These are phyloP conservation scores for Tetramorium parvispinum DNA, from an alignment of 1,140 invertebrate species.

Conservation along the genomic window DNA sequence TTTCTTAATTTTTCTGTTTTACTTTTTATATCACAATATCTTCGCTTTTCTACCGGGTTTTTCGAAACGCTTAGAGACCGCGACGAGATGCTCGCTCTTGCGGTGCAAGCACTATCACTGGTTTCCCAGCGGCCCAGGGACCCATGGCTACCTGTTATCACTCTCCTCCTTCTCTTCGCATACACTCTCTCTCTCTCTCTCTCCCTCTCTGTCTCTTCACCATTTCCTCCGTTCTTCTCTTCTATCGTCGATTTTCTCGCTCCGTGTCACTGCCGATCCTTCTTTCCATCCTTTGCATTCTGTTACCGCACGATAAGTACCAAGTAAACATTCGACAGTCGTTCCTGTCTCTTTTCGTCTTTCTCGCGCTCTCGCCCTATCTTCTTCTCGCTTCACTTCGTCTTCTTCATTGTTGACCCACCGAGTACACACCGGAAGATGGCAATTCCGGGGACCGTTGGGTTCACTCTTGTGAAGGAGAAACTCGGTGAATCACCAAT, in stretches of 20 bases:
- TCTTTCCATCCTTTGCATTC: constrained; percentile 54
- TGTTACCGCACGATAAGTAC: constrained; percentile 71
- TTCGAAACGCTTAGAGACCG: constrained; percentile 16
- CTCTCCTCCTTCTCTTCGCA: constrained; percentile 54
- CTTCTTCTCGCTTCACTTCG: neutral
- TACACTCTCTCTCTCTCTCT: constrained; percentile 3
- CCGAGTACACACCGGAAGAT: constrained; percentile 29
- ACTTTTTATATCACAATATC: neutral
- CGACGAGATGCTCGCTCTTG: constrained; percentile 67
- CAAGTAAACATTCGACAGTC: constrained; percentile 69
- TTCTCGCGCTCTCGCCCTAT: constrained; percentile 49
- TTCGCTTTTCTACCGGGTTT: neutral
- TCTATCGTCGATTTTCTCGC: constrained; percentile 45
- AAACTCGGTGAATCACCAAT: constrained; percentile 40
- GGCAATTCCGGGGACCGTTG: constrained; percentile 21
- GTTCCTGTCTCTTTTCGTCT: constrained; percentile 67
- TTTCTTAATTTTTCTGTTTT: neutral
- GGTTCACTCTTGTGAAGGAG: neutral
- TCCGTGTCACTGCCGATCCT: constrained; percentile 37
- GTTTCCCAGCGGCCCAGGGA: constrained; percentile 67
- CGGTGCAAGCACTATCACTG: constrained; percentile 76
- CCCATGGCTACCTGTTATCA: constrained; percentile 80
- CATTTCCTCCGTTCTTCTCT: constrained; percentile 32
- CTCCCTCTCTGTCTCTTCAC: constrained; percentile 27
- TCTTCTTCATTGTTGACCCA: constrained; percentile 47